Base-by-base conservation (phyloP, 2,888 invertebrate genomes). In the Antheraea yamamai region DNA sequence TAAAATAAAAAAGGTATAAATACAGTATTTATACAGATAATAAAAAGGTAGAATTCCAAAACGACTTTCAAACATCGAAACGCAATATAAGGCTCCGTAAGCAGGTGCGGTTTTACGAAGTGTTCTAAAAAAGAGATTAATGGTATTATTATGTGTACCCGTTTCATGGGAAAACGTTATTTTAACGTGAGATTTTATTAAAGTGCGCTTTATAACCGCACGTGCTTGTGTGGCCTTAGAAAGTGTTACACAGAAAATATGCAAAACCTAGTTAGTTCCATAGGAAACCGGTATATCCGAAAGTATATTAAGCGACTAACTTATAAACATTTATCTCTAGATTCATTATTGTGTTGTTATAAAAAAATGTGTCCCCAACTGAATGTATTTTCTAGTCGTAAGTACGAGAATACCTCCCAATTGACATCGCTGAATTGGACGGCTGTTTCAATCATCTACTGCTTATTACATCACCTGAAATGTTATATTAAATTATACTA, bases 391-490 rank as follows among this genome's bases (percentile, higher is more conserved):
- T 82, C 81, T 78, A 30, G 77, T 39, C 35, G 35, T 77, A 66
- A 72, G 75, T 55, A 74, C 77, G 70, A 73, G 76, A 77, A 77
- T 77, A 76, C 66, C 77, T 78, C 81, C 78, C 77, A 84, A 85
- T 88, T 87, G 88, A 87, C 87, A 83, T 87, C 84, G 85, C 87
- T 87, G 85, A n/a, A 82, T 83, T 92, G 94, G 94, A 94, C 94
- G 94, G 94, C 88, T 87, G 78, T 75, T 78, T 75, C 77, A 79
- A 80, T 80, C 75, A 78, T 74, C 70, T 39, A 39, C n/a, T 8
- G 64, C 64, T 81, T 77, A 75, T 87, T 94, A 95, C 94, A 95
- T 95, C 83, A 94, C 94, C 94, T 94, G 90, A 88, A 18, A 14
- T 23, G 74, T 35, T 12, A 72, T 18, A 72, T 47, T 47, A 10